Evolutionary conservation across 2,888 invertebrate species (phyloP).

Genomic region (Cataglyphis altisquamis): DNA sequence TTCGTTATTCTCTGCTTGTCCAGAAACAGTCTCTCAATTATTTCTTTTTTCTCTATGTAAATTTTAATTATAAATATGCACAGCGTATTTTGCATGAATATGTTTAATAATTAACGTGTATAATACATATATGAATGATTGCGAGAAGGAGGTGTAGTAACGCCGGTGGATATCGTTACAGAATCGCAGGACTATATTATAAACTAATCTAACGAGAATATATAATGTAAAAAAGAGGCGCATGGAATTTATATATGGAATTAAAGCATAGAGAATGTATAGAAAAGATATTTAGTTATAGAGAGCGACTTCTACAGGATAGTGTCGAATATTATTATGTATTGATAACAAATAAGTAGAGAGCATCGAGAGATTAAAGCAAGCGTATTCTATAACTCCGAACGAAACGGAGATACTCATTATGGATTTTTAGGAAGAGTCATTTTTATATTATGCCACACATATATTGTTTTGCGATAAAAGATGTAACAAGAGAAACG

Average conservation of each 20-base stretch:
- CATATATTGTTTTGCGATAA: slow-evolving; percentile 59
- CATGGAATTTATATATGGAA: slow-evolving; percentile 58
- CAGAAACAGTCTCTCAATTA: slow-evolving; percentile 66
- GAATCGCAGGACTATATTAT: slow-evolving; percentile 61
- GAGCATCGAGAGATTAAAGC: slow-evolving; percentile 38
- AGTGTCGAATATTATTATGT: slow-evolving; percentile 63
- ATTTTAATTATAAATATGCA: slow-evolving; percentile 49
- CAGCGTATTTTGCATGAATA: slow-evolving; percentile 23
- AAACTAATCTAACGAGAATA: slow-evolving; percentile 48
- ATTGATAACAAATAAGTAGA: slow-evolving; percentile 57
- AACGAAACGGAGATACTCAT: slow-evolving; percentile 53
- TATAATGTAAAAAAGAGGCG: slow-evolving; percentile 56
- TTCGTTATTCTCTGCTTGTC: slow-evolving; percentile 39
- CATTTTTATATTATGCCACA: slow-evolving; percentile 72
- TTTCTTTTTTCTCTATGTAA: slow-evolving; percentile 47
- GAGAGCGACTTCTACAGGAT: slow-evolving; percentile 55
- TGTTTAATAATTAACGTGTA: slow-evolving; percentile 49
- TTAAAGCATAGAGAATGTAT: slow-evolving; percentile 61
- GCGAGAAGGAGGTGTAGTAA: slow-evolving; percentile 22
- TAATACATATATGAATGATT: slow-evolving; percentile 25
- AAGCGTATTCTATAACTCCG: slow-evolving; percentile 59
- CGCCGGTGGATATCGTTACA: slow-evolving; percentile 5
- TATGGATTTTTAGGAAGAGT: slow-evolving; percentile 68
- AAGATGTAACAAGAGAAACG: slow-evolving; percentile 70
- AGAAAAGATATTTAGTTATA: slow-evolving; percentile 68